Base-by-base conservation (phyloP, 1,140 invertebrate species). In the Diorhabda elongata region DNA sequence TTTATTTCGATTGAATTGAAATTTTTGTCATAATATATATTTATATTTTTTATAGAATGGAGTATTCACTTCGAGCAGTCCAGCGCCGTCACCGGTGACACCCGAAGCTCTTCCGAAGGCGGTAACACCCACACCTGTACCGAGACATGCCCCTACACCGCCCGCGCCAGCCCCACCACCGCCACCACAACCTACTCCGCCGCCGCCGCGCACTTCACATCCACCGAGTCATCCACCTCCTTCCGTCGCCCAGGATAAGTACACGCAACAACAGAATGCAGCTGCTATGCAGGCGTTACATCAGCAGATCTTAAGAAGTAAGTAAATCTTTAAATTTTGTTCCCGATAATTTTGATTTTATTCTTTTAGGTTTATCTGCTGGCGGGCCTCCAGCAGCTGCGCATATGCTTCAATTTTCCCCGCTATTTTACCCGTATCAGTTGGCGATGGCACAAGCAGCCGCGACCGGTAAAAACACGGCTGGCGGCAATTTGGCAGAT, bases 371-470 rank as follows among this genome's bases (percentile, higher is more conserved):
- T 69, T 61, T 83, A 11, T 77, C 80, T 44, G 79, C 78, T 42
- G 80, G 80, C 47, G 76, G 87, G 73, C 87, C 89, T 70, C 84
- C 90, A 85, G 69, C 69, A 8, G 69, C 66, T 3, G 90, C 92
- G 58, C 91, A 94, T 74, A 90, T 94, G 87, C 87, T 94, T 80
- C 91, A 91, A 67, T 93, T 95, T 80, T 91, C 90, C 52, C 92
- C 93, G 6, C 83, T 95, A 42, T 83, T 95, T 3, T 94, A 94
- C 82, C 92, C 92, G 0, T 94, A 95, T 81, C 93, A 95, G 82
- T 84, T 94, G 73, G 84, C 58, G 76, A 80, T 80, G 76, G 78
- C 82, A 81, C 81, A 90, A 87, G 85, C 87, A 76, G 85, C 82
- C 74, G 84, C 87, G 76, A 72, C 81, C 75, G 73, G 80, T 41